Base-by-base conservation (phyloP, 2,888 invertebrate species). In the Sarcophaga variegata region DNA sequence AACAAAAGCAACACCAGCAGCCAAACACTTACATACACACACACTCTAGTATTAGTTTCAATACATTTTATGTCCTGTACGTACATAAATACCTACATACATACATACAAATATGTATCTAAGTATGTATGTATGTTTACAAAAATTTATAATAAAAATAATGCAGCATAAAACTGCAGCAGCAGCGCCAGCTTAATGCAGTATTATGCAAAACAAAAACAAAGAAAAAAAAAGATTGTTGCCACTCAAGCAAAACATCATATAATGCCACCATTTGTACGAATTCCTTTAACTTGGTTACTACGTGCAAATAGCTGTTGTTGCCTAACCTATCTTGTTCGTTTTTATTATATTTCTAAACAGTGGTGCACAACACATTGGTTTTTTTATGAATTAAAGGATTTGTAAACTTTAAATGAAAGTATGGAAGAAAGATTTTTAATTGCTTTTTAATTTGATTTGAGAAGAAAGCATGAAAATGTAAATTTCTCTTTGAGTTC, bases 201-300 rank as follows among this genome's bases (percentile, higher is more conserved):
- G 84, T 67, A 84, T 84, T 80, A 84, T 76, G 84, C 70, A 84
- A 81, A 84, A 49, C 49, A 49, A 49, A 5, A 27, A 6, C 27
- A 27, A 27, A 27, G 1, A 37, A 0, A 49, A 14, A 49, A 49
- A 14, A 49, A 49, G 75, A 81, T 84, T 84, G 80, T 76, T 81
- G 76, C 84, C 76, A 86, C 62, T 83, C 86, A 83, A 76, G 80
- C 86, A 83, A 86, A 86, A 69, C 80, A 83, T 82, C 86, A 86
- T 79, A 79, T 71, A 83, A 86, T 76, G 82, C 71, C 71, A 83
- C 62, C 83, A 77, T 76, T 80, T 67, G 79, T 76, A 54, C 12
- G 25, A 62, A 83, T 79, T 49, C 49, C 3, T 71, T 71, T 79
- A 66, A 45, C 45, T 60, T 60, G 82, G 64, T 27, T 70, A 67